Percentiles rank a stretch among this genome's conserved stretches.
phyloP scores from a whole-genome alignment of 1,140 invertebrate genomes.

The roundworm (Caenorhabditis elegans) region WBcel235 BX284602.5:8391501-8392000 shows the following conservation, averaged over 20 bases:
- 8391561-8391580: conserved; percentile 83
- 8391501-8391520: conserved; percentile 81
- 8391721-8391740: conserved; percentile 63
- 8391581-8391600: neutral
- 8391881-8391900: conserved; percentile 77
- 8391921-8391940: conserved; percentile 85
- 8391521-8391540: conserved; percentile 78
- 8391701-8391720: conserved; percentile 82
- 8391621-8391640: neutral
- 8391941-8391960: conserved; percentile 87
- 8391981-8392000: neutral
- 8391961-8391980: conserved; percentile 78
- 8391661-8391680: conserved; percentile 75
- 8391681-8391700: conserved; percentile 83
- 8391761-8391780: conserved; percentile 76
- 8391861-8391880: conserved; percentile 82
- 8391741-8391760: conserved; percentile 64
- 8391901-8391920: conserved; percentile 84
- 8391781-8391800: conserved; percentile 85
- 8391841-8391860: conserved; percentile 80
- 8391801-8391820: conserved; percentile 81
- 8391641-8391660: conserved; percentile 66
- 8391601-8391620: neutral
- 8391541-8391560: conserved; percentile 80
- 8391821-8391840: conserved; percentile 77